phyloP scores from a whole-genome alignment of 2,888 invertebrate genomes.

The Theristus sp. region DNA sequence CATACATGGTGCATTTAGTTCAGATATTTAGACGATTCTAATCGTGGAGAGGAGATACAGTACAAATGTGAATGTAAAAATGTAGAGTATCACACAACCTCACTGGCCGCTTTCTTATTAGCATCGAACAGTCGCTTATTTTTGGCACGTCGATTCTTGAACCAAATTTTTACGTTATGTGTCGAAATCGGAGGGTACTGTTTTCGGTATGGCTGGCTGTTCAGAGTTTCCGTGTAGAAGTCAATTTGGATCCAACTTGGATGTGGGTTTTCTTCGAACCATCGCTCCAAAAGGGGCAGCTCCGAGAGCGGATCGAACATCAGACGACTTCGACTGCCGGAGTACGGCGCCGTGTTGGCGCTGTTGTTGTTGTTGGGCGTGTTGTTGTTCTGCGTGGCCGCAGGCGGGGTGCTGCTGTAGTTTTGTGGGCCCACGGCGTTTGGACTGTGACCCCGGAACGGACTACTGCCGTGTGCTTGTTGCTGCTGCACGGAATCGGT shows the following conservation, averaged over 20 bases:
- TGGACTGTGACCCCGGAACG: background rate
- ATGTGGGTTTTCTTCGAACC: constrained; percentile 94
- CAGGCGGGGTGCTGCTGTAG: background rate
- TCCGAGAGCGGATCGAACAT: constrained; percentile 98
- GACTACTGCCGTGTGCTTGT: too few relatives aligned
- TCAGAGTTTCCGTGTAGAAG: constrained; percentile 90
- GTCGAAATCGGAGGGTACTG: constrained; percentile 96
- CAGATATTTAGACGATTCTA: too few relatives aligned
- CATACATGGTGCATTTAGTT: too few relatives aligned
- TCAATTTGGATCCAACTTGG: constrained; percentile 92
- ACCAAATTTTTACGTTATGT: constrained; percentile 99
- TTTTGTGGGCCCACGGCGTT: background rate
- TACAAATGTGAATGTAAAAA: too few relatives aligned
- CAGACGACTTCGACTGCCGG: constrained; percentile 84
- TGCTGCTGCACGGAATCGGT: too few relatives aligned
- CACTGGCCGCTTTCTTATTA: too few relatives aligned
- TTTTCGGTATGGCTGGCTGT: constrained; percentile 79
- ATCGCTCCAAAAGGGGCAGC: constrained; percentile 46
- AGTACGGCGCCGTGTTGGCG: constrained; percentile 34
- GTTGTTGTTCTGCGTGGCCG: constrained; percentile 11
- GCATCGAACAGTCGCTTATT: constrained; percentile 60
- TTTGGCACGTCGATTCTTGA: constrained; percentile 75
- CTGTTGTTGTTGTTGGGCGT: constrained; percentile 34
- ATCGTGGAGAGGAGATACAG: too few relatives aligned
- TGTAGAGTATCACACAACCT: too few relatives aligned